Evolutionary conservation across 2,113 vertebrate species (phyloP), one percentile per base, ranked within the genome.

Genomic region (Alaudala cheleensis): DNA sequence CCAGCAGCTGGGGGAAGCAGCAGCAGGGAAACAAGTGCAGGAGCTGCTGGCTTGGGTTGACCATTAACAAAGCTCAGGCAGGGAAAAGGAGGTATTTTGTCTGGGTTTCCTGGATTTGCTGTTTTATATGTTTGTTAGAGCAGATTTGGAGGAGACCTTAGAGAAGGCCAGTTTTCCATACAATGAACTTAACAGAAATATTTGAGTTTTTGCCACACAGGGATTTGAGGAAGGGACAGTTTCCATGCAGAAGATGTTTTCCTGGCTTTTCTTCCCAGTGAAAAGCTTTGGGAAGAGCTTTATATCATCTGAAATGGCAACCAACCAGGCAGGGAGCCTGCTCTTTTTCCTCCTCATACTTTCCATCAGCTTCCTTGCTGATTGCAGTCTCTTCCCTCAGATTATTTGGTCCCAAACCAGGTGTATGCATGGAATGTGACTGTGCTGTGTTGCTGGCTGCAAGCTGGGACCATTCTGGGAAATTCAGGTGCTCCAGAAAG

Each of bases 401-500:
- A 24, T 57, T 29, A 20, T 49, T 67, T 84, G 42, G 8, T 23
- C 54, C 28, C 2, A 47, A 31, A 40, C 3, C 22, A 70, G 11
- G 6, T 13, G 14, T 29, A 17, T 22, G 22, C 7, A 13, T 0
- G n/a, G 45, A 69, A 40, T 1, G 19, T 6, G 28, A 25, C 2
- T 4, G 19, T 33, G n/a, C 42, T 70, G 31, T 23, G 50, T 3
- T 64, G 21, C 44, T 61, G 40, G 17, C 14, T 86, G 72, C 37
- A 81, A 81, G 72, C 15, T 91, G 86, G 23, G 33, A 33, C 14
- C 2, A 3, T 67, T 40, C 26, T 40, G 56, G 60, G 65, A 58
- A 26, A 21, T 29, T 21, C 16, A 24, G 14, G 10, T n/a, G 11
- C 20, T 73, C 10, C 25, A 39, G 64, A 70, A 81, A 66, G 26